phyloP scores from a whole-genome alignment of 2,888 invertebrate species.

The Melikaiella ostensackeni region DNA sequence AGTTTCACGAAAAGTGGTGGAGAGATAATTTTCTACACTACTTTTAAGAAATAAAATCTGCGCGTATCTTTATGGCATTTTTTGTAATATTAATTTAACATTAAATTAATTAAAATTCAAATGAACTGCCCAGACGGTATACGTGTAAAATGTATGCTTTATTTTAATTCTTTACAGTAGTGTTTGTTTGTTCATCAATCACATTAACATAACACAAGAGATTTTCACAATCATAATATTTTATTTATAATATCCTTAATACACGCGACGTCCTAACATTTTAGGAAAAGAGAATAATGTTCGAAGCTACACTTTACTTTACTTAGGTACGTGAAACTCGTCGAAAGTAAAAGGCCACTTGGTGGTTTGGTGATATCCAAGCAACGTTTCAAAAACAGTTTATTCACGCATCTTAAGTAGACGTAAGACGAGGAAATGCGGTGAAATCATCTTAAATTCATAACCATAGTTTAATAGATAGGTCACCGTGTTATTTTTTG shows the following conservation, averaged over 20 bases:
- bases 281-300: slow-evolving; percentile 70
- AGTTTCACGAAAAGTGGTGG: too few species aligned
- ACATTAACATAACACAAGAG: slow-evolving; percentile 82
- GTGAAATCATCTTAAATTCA: slow-evolving; percentile 48
- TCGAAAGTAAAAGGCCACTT: slow-evolving; percentile 63
- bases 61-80: too few species aligned
- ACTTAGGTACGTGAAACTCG: slow-evolving; percentile 44
- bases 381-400: slow-evolving; percentile 56
- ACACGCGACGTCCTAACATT: slow-evolving; percentile 73
- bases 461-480: slow-evolving; percentile 69
- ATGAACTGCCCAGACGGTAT: slow-evolving; percentile 39
- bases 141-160: slow-evolving; percentile 77
- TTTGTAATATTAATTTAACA: neutral
- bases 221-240: slow-evolving; percentile 83
- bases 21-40: too few species aligned
- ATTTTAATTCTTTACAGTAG: slow-evolving; percentile 80
- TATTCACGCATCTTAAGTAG: slow-evolving; percentile 40
- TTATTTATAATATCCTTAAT: slow-evolving; percentile 82
- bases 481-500: slow-evolving; percentile 72
- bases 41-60: too few species aligned
- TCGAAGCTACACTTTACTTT: slow-evolving; percentile 71
- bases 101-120: neutral
- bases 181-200: slow-evolving; percentile 80
- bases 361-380: slow-evolving; percentile 66
- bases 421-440: slow-evolving; percentile 46